Evolutionary conservation across 2,888 invertebrate species (phyloP), one percentile per base, ranked within the genome.

Genomic region (Disparrhopalites patrizii): DNA sequence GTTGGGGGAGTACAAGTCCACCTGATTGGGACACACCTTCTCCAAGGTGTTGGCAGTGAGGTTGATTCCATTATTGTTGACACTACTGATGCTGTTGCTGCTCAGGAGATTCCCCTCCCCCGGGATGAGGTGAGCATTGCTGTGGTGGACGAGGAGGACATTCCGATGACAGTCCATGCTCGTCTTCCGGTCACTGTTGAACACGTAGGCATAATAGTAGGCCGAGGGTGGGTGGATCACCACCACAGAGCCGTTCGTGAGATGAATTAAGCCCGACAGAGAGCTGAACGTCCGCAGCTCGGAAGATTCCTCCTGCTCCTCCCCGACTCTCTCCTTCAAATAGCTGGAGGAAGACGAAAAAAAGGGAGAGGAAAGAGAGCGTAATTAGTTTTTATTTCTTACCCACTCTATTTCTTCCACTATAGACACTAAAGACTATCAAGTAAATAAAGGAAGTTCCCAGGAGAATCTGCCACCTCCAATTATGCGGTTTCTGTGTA

Each of bases 121-220:
- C 13, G 8, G 7, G 18, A 54, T 54, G 18, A 1, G 23, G 18
- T 10, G 20, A 15, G 52, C 13, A 20, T 33, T 52, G 3, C 15
- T 31, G 25, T 30, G 18, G 28, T 64, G 64, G 27, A 64, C 64
- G 3, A 64, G 36, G 2, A 64, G 38, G 13, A 33, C 25, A 43
- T 47, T 43, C 15, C 50, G 56, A 20, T 30, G 43, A 20, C 64
- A 64, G 55, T 62, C 33, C 18, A 52, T 43, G 1, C 30, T 56
- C 13, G 30, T 18, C 13, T 23, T 47, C n/a, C 28, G 3, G n/a
- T 64, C 64, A 31, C 30, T 50, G 30, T 40, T 64, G 43, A 56
- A 64, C 4, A 64, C 63, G 28, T 56, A 57, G 23, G 64, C 64
- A 50, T 64, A 64, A 27, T 64, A 40, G 50, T 54, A 64, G n/a